Base-by-base conservation (phyloP, 2,888 invertebrate genomes). In the Drosophila longiperda region DNA sequence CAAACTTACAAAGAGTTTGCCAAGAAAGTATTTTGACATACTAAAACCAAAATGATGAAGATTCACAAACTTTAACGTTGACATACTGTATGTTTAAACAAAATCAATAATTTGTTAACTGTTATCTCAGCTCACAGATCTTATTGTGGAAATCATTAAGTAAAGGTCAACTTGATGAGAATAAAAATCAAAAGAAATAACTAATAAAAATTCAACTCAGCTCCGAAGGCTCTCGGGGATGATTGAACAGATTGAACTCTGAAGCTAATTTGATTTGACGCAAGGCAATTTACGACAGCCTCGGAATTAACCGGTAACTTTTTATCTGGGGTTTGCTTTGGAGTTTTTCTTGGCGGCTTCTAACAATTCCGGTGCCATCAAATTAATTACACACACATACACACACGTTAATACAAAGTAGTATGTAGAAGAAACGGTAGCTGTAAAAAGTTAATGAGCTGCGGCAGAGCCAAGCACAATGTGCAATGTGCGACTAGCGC, bases 371-470 rank as follows among this genome's bases (percentile, higher is more conserved):
- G 67, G 71, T 73, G 73, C 81, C 66, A 64, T 76, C 69, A 76
- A 81, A 88, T 87, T 87, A 89, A 87, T 87, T 87, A 73, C 66
- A 42, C 63, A 68, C 63, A 38, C 38, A 60, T 32, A 38, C 12
- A 38, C 15, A 23, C 12, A 38, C 15, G 17, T 34, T 9, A 20
- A 32, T 26, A 12, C 3, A 12, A 15, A 36, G 36, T 33, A 40
- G 57, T 8, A 58, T 17, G 55, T 52, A 23, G 54, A 48, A 55
- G 71, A 75, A 81, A 89, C 86, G 73, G 90, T 82, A 88, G 90
- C 86, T 80, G 88, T 85, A 78, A 89, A 85, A 84, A 89, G 63
- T 82, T 82, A 82, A 84, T 64, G 73, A 76, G 74, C 78, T 66
- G 66, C 77, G 54, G 42, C 64, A 68, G 64, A 55, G 49, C 20